Percentiles rank a stretch among this genome's conserved stretches.
These are phyloP conservation scores for Athalia circularis DNA, from an alignment of 2,888 invertebrate species.

Conservation along the genomic window DNA sequence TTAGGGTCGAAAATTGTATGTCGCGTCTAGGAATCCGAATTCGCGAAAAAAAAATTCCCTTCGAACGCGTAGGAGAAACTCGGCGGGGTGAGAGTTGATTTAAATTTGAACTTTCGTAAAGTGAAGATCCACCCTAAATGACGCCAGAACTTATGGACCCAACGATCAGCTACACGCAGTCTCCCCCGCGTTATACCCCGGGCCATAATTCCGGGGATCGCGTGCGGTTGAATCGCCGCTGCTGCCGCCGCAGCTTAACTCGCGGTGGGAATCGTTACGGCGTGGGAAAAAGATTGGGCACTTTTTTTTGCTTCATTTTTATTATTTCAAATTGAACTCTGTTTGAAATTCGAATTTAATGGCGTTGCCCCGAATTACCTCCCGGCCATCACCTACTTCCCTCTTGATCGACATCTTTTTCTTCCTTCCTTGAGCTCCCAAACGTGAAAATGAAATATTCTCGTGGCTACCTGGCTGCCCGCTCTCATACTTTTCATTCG, in stretches of 20 bases:
- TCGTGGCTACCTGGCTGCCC: not conserved
- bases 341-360: slow-evolving; percentile 42
- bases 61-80: too few species aligned
- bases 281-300: slow-evolving; percentile 42
- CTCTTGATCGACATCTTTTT: not conserved
- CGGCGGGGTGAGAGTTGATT: too few species aligned
- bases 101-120: too few species aligned
- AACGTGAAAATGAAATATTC: not conserved
- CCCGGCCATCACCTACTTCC: not conserved
- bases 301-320: not conserved
- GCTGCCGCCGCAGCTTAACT: slow-evolving; percentile 23
- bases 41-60: too few species aligned
- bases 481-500: not conserved
- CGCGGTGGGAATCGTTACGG: slow-evolving; percentile 30
- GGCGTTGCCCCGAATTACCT: slow-evolving; percentile 20
- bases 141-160: too few species aligned
- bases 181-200: too few species aligned
- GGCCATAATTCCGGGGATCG: too few species aligned
- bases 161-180: too few species aligned
- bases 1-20: too few species aligned
- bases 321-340: slow-evolving; percentile 18
- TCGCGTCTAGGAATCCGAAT: too few species aligned
- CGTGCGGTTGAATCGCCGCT: not conserved
- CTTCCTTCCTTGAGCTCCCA: not conserved
- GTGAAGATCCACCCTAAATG: too few species aligned